phyloP scores from a whole-genome alignment of 2,888 invertebrate species.

The Pachycephus smyrnensis region DNA sequence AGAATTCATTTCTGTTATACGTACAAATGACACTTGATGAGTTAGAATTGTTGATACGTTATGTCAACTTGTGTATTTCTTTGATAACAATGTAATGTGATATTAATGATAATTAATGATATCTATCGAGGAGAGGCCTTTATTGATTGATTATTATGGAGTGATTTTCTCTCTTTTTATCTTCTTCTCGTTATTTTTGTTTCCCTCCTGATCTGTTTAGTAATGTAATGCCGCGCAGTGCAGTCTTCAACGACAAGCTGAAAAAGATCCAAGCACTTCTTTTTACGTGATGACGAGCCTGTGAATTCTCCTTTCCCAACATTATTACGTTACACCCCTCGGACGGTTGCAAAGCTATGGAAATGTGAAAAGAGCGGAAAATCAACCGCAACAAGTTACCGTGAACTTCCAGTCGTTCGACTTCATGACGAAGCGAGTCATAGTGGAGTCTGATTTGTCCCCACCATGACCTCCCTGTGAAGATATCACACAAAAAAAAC shows the following conservation, averaged over 20 bases:
- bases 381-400: constrained; percentile 69
- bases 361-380: constrained; percentile 43
- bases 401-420: constrained; percentile 77
- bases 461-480: constrained; percentile 69
- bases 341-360: constrained; percentile 44
- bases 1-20: background rate
- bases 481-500: constrained; percentile 52
- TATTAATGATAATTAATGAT: background rate
- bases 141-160: background rate
- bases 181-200: background rate
- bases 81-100: too few species aligned
- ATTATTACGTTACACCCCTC: constrained; percentile 34
- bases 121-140: background rate
- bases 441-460: constrained; percentile 69
- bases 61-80: too few species aligned
- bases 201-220: background rate
- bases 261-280: constrained; percentile 33
- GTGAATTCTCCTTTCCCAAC: constrained; percentile 33
- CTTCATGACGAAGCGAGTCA: constrained; percentile 70
- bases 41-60: too few species aligned
- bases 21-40: too few species aligned
- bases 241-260: constrained; percentile 29
- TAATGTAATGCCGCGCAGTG: background rate
- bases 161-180: background rate
- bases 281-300: constrained; percentile 35